Conservation (phyloP, 92 coral and sea anemone species). For the Palythoa heliodiscus region DNA sequence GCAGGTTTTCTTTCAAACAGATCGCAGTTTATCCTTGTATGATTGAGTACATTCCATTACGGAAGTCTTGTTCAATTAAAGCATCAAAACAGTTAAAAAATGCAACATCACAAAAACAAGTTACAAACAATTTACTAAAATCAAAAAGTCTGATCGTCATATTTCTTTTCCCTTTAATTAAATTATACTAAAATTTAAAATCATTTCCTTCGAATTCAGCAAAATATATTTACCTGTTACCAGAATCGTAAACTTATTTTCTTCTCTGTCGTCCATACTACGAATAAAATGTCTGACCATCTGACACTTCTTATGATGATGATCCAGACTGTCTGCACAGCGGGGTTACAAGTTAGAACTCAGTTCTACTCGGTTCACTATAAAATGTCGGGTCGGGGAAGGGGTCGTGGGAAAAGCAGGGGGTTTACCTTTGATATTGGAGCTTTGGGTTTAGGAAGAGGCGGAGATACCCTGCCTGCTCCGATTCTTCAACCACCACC, state of each 20-base stretch:
- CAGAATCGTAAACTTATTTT: constrained; percentile 59
- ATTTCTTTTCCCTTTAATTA: too few species aligned
- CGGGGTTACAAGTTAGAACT: constrained; percentile 23
- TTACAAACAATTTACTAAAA: too few species aligned
- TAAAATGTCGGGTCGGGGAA: constrained; percentile 99
- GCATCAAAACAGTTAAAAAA: too few species aligned
- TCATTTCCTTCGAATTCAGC: not conserved
- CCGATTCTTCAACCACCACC: constrained; percentile 95
- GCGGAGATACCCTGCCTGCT: constrained; percentile 89
- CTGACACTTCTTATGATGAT: not conserved
- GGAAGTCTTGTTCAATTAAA: too few species aligned
- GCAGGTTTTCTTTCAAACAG: too few species aligned
- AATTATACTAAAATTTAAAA: too few species aligned
- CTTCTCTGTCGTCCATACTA: constrained; percentile 41
- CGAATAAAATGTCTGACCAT: not conserved
- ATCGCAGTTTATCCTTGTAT: too few species aligned
- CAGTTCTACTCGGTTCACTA: constrained; percentile 29
- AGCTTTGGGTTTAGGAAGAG: constrained; percentile 86
- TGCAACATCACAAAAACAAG: too few species aligned
- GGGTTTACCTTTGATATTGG: constrained; percentile 89
- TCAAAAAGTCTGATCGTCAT: too few species aligned
- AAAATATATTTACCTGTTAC: constrained; percentile 74
- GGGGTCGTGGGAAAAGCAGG: constrained; percentile 84
- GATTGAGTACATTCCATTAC: too few species aligned
- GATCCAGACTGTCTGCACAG: not conserved